Conservation (phyloP, 2,888 invertebrate genomes). For the Omphaloscelis lunosa region DNA sequence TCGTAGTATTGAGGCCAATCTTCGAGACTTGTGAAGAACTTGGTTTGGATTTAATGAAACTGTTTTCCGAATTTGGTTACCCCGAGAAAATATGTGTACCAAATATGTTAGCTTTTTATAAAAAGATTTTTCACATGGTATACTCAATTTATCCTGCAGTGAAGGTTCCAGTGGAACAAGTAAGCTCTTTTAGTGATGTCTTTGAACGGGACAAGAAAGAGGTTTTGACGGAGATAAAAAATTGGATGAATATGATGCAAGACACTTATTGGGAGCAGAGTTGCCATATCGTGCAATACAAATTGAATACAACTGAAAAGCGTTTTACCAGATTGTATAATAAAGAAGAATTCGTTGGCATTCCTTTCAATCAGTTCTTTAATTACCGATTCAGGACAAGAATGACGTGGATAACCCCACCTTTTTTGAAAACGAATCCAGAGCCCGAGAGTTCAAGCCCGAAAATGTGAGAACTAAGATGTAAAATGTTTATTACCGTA, state of each 20-base stretch:
- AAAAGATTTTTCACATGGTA: neutral
- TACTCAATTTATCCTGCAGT: neutral
- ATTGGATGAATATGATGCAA: conserved; percentile 16
- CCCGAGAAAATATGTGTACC: conserved; percentile 40
- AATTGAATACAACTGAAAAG: conserved; percentile 46
- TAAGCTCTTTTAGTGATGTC: neutral
- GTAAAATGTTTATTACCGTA: neutral
- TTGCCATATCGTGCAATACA: conserved; percentile 55
- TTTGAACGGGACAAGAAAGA: conserved; percentile 38
- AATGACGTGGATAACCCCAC: conserved; percentile 21
- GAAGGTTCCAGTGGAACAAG: neutral
- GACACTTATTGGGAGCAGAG: conserved; percentile 41
- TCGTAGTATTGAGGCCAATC: conserved; percentile 45
- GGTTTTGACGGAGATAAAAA: conserved; percentile 16
- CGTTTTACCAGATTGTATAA: conserved; percentile 13
- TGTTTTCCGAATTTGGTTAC: conserved; percentile 54
- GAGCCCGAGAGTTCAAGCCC: neutral
- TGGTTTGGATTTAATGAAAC: conserved; percentile 35
- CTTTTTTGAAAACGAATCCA: neutral
- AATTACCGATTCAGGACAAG: neutral
- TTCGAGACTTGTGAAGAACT: conserved; percentile 16
- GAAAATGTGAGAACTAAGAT: neutral
- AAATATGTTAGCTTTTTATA: neutral
- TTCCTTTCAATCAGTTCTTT: conserved; percentile 50
- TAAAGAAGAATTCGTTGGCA: neutral